phyloP scores from a whole-genome alignment of 2,888 invertebrate genomes.

The Steinernema carpocapsae region DNA sequence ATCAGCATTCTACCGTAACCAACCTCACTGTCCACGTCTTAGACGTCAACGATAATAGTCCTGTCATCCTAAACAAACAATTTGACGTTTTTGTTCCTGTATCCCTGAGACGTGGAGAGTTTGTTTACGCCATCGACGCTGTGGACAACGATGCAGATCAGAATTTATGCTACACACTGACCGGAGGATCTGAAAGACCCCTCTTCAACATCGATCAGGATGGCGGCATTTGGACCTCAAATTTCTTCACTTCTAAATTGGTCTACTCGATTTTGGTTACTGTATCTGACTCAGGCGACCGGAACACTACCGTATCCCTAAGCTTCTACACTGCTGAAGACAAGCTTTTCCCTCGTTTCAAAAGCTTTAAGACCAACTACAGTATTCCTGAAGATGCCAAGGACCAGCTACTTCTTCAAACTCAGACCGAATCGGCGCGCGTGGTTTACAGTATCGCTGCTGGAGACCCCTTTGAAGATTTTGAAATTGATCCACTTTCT shows the following conservation, averaged over 20 bases:
- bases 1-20: constrained; percentile 84
- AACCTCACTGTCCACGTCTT: constrained; percentile 88
- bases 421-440: background rate
- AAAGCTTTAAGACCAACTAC: constrained; percentile 14
- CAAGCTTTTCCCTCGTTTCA: constrained; percentile 40
- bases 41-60: constrained; percentile 90
- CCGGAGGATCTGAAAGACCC: background rate
- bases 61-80: constrained; percentile 71
- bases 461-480: constrained; percentile 33
- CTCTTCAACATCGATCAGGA: constrained; percentile 34
- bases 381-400: constrained; percentile 11
- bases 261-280: constrained; percentile 33
- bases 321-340: constrained; percentile 45
- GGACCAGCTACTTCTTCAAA: background rate
- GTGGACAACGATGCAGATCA: constrained; percentile 21
- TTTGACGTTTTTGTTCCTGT: constrained; percentile 49
- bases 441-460: constrained; percentile 32
- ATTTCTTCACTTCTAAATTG: constrained; percentile 9
- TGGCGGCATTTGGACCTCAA: constrained; percentile 31
- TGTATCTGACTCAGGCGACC: constrained; percentile 42
- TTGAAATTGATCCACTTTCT: constrained; percentile 24
- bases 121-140: constrained; percentile 36
- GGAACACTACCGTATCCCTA: constrained; percentile 44
- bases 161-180: constrained; percentile 5
- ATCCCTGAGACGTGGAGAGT: constrained; percentile 35